phyloP scores from a whole-genome alignment of 2,113 vertebrate species.

The Dendropsophus ebraccatus region DNA sequence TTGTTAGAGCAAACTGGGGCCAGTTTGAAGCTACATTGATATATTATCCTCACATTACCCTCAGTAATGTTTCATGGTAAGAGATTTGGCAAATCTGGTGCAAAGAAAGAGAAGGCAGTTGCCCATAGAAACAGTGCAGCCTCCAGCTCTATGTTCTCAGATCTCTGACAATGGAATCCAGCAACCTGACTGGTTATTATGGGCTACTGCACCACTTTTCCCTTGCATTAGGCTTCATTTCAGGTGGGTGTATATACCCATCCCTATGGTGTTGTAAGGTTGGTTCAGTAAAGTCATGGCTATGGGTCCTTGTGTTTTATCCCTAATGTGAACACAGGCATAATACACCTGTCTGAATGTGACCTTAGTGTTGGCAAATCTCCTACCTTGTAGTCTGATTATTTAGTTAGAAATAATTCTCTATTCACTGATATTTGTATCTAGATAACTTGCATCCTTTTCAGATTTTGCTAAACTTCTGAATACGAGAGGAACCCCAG shows the following conservation, averaged over 20 bases:
- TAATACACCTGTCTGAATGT: background rate
- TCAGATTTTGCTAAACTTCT: background rate
- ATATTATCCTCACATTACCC: background rate
- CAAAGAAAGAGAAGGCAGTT: background rate
- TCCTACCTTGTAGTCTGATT: background rate
- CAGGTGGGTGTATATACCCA: background rate
- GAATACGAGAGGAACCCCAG: background rate
- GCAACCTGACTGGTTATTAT: background rate
- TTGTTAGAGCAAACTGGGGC: background rate
- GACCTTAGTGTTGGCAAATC: background rate
- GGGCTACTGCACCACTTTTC: background rate
- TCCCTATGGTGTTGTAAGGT: background rate
- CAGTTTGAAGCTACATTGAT: background rate
- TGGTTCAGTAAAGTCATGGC: background rate
- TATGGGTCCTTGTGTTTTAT: background rate
- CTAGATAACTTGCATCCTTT: background rate
- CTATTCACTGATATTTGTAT: background rate
- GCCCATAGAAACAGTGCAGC: background rate
- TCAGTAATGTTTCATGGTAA: background rate
- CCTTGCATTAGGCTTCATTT: background rate
- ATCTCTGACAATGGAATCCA: background rate
- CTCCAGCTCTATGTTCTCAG: background rate
- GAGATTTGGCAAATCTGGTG: background rate
- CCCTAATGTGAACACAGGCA: background rate
- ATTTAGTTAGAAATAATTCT: background rate